Conservation (phyloP, 2,797 vertebrate species). For the Erpetoichthys calabaricus region DNA sequence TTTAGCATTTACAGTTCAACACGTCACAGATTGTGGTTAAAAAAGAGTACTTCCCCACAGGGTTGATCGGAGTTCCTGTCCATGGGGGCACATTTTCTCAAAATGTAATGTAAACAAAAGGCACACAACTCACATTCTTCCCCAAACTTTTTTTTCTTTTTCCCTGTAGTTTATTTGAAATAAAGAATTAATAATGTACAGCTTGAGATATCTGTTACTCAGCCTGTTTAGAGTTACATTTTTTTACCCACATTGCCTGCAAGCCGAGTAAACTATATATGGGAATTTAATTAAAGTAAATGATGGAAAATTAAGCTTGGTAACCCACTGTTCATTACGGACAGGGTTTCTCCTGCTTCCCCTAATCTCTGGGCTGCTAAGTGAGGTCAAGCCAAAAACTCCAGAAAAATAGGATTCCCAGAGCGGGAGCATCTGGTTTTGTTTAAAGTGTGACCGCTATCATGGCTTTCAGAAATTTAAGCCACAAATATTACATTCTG, state of each 20-base stretch:
- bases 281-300: slow-evolving; percentile 1
- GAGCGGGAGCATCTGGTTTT: slow-evolving; percentile 2
- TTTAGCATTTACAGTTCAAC: no score
- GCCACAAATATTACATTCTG: slow-evolving; percentile 1
- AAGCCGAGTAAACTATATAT: background rate
- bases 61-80: no score
- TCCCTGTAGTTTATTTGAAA: background rate
- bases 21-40: no score
- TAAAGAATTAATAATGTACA: background rate
- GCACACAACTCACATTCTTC: no score
- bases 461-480: background rate
- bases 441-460: slow-evolving; percentile 4
- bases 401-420: slow-evolving; percentile 1
- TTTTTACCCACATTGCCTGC: background rate
- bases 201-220: background rate
- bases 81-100: no score
- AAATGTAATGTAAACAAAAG: no score
- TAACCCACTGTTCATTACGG: background rate
- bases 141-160: no score
- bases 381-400: background rate
- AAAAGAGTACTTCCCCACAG: no score
- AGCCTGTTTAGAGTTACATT: no score
- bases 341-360: background rate
- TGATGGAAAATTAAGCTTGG: background rate
- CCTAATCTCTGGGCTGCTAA: background rate